Base-by-base conservation (phyloP, 2,113 vertebrate genomes). In the Cyphomyrus discorhynchus region DNA sequence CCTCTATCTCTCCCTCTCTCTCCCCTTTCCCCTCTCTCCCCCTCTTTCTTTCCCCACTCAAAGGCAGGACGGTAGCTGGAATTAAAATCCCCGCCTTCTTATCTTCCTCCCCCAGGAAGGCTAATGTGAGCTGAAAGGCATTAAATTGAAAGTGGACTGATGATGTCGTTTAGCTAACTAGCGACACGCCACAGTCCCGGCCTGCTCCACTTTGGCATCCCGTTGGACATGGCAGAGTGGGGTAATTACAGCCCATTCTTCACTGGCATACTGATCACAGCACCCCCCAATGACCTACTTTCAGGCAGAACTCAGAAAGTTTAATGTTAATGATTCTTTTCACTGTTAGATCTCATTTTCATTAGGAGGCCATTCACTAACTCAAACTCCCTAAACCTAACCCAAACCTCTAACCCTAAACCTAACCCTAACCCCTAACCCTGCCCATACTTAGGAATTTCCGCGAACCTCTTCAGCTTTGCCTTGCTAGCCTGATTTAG, bases 111-210 rank as follows among this genome's bases (percentile, higher is more conserved):
- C 96, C 97, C 96, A 97, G 97, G 96, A 97, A 97, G 97, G 97
- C 97, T 97, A 98, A 99, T 97, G 96, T 97, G 95, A 97, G 97
- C 96, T 97, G 97, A 98, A 97, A 97, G 97, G 97, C 97, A 95
- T 99, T 97, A 98, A 98, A 97, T 98, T 97, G 96, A 96, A 96
- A 97, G 96, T 97, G 96, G 96, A 96, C 96, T 94, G 96, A 96
- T 96, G 97, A 97, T 96, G 96, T 97, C 96, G 96, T 97, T 97
- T 97, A 96, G 95, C 95, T 97, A 95, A 96, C 95, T 96, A 95
- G 94, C 94, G 97, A 95, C 95, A 95, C 91, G 94, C 95, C 96
- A 90, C 89, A 15, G 45, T 47, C 46, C 49, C 49, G 56, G 88
- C 24, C 35, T 77, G 19, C 27, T 58, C 95, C 9, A 52, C 77